phyloP scores from a whole-genome alignment of 2,888 invertebrate species.

The Congeria kusceri region DNA sequence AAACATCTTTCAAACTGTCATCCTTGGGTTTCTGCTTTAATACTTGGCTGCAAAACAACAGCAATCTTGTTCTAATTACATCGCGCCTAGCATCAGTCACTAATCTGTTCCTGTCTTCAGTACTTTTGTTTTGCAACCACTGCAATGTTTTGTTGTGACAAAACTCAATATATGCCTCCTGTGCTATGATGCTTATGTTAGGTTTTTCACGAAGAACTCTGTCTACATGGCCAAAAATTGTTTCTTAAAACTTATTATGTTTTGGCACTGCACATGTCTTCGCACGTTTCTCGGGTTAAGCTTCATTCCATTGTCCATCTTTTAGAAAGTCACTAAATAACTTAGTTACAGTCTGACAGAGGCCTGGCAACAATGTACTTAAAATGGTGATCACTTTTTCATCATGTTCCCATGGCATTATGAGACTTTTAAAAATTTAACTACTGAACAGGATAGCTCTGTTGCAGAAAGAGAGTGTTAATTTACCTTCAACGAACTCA shows the following conservation, averaged over 20 bases:
- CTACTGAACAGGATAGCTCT: too few species aligned
- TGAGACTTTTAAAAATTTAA: conserved; percentile 26
- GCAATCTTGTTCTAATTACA: not conserved
- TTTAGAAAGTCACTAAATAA: conserved; percentile 43
- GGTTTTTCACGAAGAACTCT: conserved; percentile 45
- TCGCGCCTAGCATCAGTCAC: conserved; percentile 23
- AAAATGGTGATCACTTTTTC: conserved; percentile 23
- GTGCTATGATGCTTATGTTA: conserved; percentile 30
- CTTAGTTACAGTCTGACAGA: conserved; percentile 19
- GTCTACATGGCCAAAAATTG: conserved; percentile 49
- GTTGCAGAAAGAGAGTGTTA: too few species aligned
- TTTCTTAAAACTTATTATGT: conserved; percentile 50
- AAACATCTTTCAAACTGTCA: conserved; percentile 16
- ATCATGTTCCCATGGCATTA: conserved; percentile 48
- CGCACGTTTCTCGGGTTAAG: conserved; percentile 9
- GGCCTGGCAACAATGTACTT: conserved; percentile 19
- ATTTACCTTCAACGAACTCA: too few species aligned
- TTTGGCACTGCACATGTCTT: conserved; percentile 31
- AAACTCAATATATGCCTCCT: conserved; percentile 44
- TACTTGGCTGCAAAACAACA: conserved; percentile 33
- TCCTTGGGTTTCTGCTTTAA: conserved; percentile 26
- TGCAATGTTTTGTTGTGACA: conserved; percentile 41
- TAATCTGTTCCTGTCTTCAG: conserved; percentile 22
- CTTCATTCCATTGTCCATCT: conserved; percentile 35
- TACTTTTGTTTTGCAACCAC: conserved; percentile 35